A percentile compares a stretch with the other conserved stretches of the same genome.
Conservation (phyloP, 2,113 vertebrate species). For the Kryptolebias marmoratus region DNA sequence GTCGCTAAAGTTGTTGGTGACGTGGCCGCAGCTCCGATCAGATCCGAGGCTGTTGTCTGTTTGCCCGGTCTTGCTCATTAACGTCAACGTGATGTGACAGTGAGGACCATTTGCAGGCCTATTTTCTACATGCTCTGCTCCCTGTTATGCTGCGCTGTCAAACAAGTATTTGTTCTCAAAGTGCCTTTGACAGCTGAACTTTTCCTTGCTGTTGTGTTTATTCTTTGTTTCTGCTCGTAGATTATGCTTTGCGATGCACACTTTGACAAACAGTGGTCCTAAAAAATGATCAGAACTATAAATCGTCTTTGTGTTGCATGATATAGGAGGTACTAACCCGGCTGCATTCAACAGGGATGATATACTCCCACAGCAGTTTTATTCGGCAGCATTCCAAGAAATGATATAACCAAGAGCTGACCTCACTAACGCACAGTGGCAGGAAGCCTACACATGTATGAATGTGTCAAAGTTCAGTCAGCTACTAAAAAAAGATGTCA, state of each 20-base stretch:
- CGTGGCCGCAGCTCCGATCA: slow-evolving; percentile 41
- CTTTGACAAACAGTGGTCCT: neutral
- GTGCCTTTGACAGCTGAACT: slow-evolving; percentile 44
- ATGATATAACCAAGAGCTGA: slow-evolving; percentile 55
- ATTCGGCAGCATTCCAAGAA: slow-evolving; percentile 45
- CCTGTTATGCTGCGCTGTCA: slow-evolving; percentile 26
- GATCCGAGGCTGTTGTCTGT: slow-evolving; percentile 23
- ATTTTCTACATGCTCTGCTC: slow-evolving; percentile 48
- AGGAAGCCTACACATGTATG: slow-evolving; percentile 24
- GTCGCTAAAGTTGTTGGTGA: slow-evolving; percentile 24
- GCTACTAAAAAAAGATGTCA: slow-evolving; percentile 22
- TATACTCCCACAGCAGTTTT: slow-evolving; percentile 44
- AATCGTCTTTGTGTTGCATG: slow-evolving; percentile 10
- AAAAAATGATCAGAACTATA: neutral
- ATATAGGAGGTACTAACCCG: slow-evolving; percentile 15
- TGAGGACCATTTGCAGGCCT: slow-evolving; percentile 31
- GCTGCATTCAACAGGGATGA: slow-evolving; percentile 25
- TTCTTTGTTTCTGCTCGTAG: slow-evolving; percentile 5
- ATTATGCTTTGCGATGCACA: neutral
- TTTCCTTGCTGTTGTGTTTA: slow-evolving; percentile 15
- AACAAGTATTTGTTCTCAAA: slow-evolving; percentile 31
- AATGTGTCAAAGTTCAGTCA: neutral
- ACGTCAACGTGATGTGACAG: slow-evolving; percentile 51
- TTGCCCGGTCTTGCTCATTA: slow-evolving; percentile 44
- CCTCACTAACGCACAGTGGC: slow-evolving; percentile 43